Conservation (phyloP, 2,888 invertebrate species). For the Andrena camellia region DNA sequence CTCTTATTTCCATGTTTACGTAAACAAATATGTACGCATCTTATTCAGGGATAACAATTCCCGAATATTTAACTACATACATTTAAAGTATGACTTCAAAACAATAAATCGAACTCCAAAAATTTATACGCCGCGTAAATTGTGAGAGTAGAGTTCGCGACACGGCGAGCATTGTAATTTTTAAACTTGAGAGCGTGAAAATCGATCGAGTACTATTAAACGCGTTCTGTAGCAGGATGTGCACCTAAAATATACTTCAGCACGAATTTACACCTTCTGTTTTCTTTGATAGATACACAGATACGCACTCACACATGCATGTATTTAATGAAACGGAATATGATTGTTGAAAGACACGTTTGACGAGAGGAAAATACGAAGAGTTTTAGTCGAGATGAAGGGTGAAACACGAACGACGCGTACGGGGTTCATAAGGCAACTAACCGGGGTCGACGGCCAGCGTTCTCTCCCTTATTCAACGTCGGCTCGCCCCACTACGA, state of each 20-base stretch:
- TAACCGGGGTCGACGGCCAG: conserved; percentile 70
- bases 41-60: neutral
- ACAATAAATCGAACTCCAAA: neutral
- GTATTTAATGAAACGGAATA: neutral
- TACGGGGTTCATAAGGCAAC: conserved; percentile 65
- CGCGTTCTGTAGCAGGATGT: neutral
- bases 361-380: neutral
- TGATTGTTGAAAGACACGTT: neutral
- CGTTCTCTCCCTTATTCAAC: conserved; percentile 56
- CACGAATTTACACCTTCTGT: neutral
- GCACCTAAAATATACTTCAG: neutral
- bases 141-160: neutral
- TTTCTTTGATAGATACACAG: neutral
- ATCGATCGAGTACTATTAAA: conserved; percentile 15
- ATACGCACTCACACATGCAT: neutral
- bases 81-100: neutral
- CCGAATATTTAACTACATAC: neutral
- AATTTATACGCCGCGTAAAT: neutral
- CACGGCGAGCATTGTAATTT: conserved; percentile 5
- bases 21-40: neutral
- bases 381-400: conserved; percentile 10
- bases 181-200: neutral
- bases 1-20: no score
- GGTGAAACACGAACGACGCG: conserved; percentile 40
- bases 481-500: conserved; percentile 44